Evolutionary conservation across 1,140 invertebrate genomes (phyloP).

Genomic region (Calycopis cecrops): DNA sequence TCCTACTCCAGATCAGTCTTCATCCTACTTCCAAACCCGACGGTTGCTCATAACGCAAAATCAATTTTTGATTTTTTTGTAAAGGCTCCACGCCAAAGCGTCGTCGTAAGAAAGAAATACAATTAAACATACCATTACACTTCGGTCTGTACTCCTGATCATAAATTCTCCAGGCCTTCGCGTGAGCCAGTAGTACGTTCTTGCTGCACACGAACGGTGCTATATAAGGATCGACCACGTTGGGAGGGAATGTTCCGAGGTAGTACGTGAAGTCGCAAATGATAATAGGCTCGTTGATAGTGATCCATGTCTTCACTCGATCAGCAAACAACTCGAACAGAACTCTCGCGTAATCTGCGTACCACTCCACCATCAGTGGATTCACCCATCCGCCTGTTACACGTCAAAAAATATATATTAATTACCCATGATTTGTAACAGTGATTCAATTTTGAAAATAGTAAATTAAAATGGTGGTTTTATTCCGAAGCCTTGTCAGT

Average conservation of each 20-base stretch:
- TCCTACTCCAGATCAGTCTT: too few relatives aligned
- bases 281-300: slow-evolving; percentile 80
- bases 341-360: slow-evolving; percentile 77
- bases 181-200: slow-evolving; percentile 76
- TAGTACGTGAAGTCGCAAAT: slow-evolving; percentile 75
- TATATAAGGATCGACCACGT: slow-evolving; percentile 54
- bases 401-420: too few relatives aligned
- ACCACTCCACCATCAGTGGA: slow-evolving; percentile 76
- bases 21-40: too few relatives aligned
- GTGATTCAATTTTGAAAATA: too few relatives aligned
- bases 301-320: slow-evolving; percentile 79
- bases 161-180: slow-evolving; percentile 78
- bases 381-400: slow-evolving; percentile 80
- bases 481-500: too few relatives aligned
- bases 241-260: slow-evolving; percentile 61
- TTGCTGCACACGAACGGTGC: slow-evolving; percentile 73
- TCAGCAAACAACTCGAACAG: slow-evolving; percentile 76
- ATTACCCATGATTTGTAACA: too few relatives aligned
- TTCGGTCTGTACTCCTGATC: slow-evolving; percentile 33
- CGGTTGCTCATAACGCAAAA: too few relatives aligned
- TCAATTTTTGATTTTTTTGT: too few relatives aligned
- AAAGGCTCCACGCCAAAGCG: too few relatives aligned
- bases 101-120: too few relatives aligned
- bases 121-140: slow-evolving; percentile 45
- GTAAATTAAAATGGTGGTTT: too few relatives aligned